Conservation (phyloP, 2,888 invertebrate genomes). For the Ernsta delagoae region DNA sequence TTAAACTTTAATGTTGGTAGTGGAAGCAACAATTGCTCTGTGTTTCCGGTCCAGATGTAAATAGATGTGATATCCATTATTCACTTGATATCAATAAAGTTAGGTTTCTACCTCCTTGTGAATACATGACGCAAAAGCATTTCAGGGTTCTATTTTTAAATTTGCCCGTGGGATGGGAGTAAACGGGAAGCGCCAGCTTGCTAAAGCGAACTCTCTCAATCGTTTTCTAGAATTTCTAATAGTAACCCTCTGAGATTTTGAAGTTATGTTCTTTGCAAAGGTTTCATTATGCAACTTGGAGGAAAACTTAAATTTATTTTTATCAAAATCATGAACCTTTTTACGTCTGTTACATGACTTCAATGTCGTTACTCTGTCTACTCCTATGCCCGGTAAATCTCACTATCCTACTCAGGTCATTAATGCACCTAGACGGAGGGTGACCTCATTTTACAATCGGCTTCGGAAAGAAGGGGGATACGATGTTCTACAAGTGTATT, state of each 20-base stretch:
- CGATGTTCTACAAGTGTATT: too few species aligned
- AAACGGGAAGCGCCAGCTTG: conserved; percentile 1
- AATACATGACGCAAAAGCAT: background rate
- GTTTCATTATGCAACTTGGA: background rate
- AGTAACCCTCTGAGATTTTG: background rate
- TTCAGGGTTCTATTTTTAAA: conserved; percentile 6
- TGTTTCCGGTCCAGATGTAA: background rate
- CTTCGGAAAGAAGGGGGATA: too few species aligned
- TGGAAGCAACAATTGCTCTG: too few species aligned
- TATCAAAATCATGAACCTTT: too few species aligned
- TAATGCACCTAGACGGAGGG: too few species aligned
- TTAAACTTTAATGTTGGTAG: conserved; percentile 33
- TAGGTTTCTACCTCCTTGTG: background rate
- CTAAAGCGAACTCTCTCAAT: background rate
- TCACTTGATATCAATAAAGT: background rate
- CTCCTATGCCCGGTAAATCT: too few species aligned
- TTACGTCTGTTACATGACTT: too few species aligned
- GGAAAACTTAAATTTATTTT: too few species aligned
- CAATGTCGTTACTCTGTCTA: too few species aligned
- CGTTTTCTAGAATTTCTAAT: conserved; percentile 3
- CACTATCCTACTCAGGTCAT: too few species aligned
- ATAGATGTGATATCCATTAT: background rate
- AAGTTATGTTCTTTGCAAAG: background rate
- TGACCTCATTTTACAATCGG: too few species aligned
- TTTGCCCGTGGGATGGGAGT: conserved; percentile 3